phyloP scores from a whole-genome alignment of 2,797 vertebrate genomes.

The Darevskia mixta region DNA sequence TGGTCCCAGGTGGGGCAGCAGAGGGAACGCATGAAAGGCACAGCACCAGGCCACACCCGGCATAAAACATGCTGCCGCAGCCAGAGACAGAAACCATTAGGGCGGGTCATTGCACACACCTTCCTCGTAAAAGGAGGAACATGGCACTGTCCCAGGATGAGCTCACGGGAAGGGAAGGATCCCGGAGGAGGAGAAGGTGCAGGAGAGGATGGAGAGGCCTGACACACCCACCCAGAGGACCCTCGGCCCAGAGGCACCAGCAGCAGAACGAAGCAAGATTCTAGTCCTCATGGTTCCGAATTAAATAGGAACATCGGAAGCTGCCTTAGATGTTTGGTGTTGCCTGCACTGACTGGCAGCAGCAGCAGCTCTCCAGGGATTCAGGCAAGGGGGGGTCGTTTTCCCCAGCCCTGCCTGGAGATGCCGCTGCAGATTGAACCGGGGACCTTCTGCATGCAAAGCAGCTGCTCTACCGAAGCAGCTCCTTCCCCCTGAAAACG shows the following conservation, averaged over 20 bases:
- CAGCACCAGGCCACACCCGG: conserved; percentile 80
- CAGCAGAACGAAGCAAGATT: neutral
- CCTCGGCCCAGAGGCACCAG: neutral
- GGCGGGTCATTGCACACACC: conserved; percentile 81
- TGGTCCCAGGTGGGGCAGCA: conserved; percentile 79
- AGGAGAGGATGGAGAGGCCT: too few relatives aligned
- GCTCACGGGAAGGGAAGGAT: conserved; percentile 57
- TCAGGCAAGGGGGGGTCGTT: too few relatives aligned
- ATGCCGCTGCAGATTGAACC: too few relatives aligned
- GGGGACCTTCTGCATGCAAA: too few relatives aligned
- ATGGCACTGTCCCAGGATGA: conserved; percentile 69
- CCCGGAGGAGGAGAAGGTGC: neutral
- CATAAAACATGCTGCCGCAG: conserved; percentile 84
- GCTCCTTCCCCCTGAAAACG: too few relatives aligned
- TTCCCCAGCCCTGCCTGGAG: too few relatives aligned
- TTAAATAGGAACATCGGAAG: too few relatives aligned
- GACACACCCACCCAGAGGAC: too few relatives aligned
- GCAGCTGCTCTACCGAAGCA: too few relatives aligned
- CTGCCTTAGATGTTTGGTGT: too few relatives aligned
- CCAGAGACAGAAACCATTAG: conserved; percentile 85
- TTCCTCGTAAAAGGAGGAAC: conserved; percentile 75
- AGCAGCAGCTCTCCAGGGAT: neutral
- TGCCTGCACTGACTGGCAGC: too few relatives aligned
- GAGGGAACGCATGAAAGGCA: conserved; percentile 68
- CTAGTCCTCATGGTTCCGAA: too few relatives aligned